Evolutionary conservation across 2,797 vertebrate species (phyloP).

Genomic region (Anguilla marmorata): DNA sequence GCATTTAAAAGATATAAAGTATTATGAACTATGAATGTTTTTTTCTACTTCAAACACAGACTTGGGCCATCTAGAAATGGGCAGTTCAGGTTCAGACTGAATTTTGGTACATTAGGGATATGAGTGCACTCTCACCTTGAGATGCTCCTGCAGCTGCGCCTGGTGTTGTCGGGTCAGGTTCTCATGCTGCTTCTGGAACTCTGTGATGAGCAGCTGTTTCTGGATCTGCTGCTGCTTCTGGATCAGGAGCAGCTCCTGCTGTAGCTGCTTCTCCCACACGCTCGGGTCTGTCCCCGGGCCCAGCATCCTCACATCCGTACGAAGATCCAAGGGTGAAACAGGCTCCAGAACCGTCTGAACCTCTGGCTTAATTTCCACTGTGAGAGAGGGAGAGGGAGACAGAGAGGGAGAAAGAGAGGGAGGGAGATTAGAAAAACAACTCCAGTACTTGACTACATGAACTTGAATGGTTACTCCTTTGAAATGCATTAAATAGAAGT

Average conservation of each 20-base stretch:
- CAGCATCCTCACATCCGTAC: constrained; percentile 93
- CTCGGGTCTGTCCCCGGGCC: constrained; percentile 87
- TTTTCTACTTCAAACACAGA: background rate
- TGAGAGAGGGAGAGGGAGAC: background rate
- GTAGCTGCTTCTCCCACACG: constrained; percentile 91
- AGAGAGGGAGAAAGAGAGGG: background rate
- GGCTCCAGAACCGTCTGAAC: constrained; percentile 82
- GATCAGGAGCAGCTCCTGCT: constrained; percentile 93
- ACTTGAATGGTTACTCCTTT: background rate
- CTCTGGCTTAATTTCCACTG: constrained; percentile 91
- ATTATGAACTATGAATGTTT: background rate
- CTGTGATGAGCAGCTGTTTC: constrained; percentile 95
- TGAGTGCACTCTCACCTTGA: constrained; percentile 82
- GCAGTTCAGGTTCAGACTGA: background rate
- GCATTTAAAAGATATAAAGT: background rate
- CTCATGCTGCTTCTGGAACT: constrained; percentile 99
- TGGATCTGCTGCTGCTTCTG: constrained; percentile 99
- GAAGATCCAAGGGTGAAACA: constrained; percentile 87
- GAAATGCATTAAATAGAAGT: background rate
- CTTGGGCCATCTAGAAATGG: background rate
- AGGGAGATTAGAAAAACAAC: background rate
- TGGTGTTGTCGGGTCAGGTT: constrained; percentile 96
- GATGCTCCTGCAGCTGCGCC: constrained; percentile 97
- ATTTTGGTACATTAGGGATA: background rate
- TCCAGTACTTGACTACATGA: background rate